Percentiles rank a stretch among this genome's conserved stretches.
Evolutionary conservation across 2,888 invertebrate genomes (phyloP).

Genomic region (Heliconius erato): DNA sequence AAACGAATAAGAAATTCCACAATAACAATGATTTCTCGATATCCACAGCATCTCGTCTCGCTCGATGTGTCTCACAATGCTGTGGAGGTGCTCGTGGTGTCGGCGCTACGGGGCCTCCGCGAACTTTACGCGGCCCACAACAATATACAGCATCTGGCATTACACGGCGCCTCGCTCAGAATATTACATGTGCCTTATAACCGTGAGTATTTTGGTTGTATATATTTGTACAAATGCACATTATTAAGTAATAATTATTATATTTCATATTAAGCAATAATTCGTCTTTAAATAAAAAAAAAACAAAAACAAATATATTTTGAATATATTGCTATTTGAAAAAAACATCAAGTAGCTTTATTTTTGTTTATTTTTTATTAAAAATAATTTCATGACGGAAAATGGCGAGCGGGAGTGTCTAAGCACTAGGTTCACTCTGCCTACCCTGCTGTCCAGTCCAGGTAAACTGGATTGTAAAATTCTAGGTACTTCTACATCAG

Average conservation of each 20-base stretch:
- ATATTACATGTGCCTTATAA: slow-evolving; percentile 93
- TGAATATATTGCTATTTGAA: too few species aligned
- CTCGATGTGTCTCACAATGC: slow-evolving; percentile 94
- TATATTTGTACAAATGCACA: too few species aligned
- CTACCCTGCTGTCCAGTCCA: too few species aligned
- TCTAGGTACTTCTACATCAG: too few species aligned
- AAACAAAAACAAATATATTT: not conserved
- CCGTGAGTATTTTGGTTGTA: slow-evolving; percentile 80
- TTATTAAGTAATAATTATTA: too few species aligned
- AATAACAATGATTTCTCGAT: not conserved
- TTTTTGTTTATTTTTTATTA: too few species aligned
- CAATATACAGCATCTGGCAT: slow-evolving; percentile 89
- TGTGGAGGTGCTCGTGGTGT: slow-evolving; percentile 92
- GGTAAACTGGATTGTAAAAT: too few species aligned
- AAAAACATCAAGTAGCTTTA: too few species aligned
- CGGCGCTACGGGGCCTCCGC: slow-evolving; percentile 91
- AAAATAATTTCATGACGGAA: too few species aligned
- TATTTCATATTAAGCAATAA: too few species aligned
- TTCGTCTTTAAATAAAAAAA: not conserved
- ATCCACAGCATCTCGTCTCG: slow-evolving; percentile 90
- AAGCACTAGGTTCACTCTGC: too few species aligned
- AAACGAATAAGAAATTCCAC: not conserved
- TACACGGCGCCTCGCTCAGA: slow-evolving; percentile 92
- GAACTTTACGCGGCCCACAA: slow-evolving; percentile 92
- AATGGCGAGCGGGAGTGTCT: too few species aligned